A percentile compares a stretch with the other conserved stretches of the same genome.
Evolutionary conservation across 2,113 vertebrate species (phyloP).

Genomic region (Xenopus laevis): DNA sequence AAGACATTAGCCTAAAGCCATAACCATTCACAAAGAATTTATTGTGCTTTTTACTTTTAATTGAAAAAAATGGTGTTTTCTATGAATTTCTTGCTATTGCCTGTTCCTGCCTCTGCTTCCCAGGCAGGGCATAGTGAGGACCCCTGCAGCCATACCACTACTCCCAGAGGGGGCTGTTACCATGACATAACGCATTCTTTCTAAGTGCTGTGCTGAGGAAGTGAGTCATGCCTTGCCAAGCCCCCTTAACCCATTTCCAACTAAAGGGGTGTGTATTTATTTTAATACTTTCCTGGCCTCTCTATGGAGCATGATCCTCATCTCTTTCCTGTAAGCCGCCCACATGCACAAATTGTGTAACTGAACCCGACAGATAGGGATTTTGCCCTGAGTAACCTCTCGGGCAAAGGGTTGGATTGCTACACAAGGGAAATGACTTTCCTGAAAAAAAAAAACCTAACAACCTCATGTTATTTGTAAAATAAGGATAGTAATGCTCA

Average conservation of each 20-base stretch:
- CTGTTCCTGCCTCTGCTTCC: neutral
- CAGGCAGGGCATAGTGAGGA: neutral
- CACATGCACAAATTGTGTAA: constrained; percentile 27
- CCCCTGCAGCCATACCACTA: constrained; percentile 14
- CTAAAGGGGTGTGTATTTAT: constrained; percentile 10
- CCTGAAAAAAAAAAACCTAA: no score
- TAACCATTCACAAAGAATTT: no score
- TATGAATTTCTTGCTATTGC: no score
- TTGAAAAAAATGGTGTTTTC: no score
- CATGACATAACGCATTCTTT: constrained; percentile 48
- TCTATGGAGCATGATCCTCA: constrained; percentile 8
- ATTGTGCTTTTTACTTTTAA: no score
- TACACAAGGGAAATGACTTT: no score
- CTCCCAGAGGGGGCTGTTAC: constrained; percentile 16
- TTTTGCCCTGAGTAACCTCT: neutral
- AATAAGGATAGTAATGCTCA: no score
- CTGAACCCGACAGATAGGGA: constrained; percentile 46
- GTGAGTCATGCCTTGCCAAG: constrained; percentile 19
- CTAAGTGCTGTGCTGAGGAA: constrained; percentile 37
- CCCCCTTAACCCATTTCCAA: neutral
- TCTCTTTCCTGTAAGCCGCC: constrained; percentile 5
- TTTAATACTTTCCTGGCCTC: no score
- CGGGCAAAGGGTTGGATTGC: neutral
- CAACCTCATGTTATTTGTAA: no score
- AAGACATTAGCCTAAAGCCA: no score